Evolutionary conservation across 2,113 vertebrate species (phyloP), one percentile per base, ranked within the genome.

Genomic region (Eulemur macaco): DNA sequence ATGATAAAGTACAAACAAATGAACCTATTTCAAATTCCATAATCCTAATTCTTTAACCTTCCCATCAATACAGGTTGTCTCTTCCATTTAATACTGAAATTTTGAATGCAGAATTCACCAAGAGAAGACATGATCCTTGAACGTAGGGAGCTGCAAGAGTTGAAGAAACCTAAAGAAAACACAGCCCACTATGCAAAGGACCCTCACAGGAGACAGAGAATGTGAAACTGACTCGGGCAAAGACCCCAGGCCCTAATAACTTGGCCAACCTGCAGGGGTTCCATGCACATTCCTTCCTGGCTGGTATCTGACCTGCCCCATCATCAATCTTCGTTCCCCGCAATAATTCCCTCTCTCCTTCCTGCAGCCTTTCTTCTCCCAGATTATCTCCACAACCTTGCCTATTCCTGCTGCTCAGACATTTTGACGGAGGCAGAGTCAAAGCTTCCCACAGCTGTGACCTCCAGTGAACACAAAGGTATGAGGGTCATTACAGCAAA

Each of bases 271-370:
- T 80, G 60, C 94, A 92, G 86, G 96, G 73, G 91, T 92, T 95
- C 80, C 54, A 27, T 37, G 12, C 34, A 90, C 95, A 97, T 97
- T 97, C 92, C 86, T 95, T 66, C 86, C 25, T 39, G 3, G 93
- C 80, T 97, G 96, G 86, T 83, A 66, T 94, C 83, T 95, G 96
- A 96, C 95, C 91, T 97, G 73, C 83, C 69, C 92, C 39, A 25
- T 93, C 97, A 96, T 98, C 95, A 95, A 93, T 97, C 96, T 97
- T 89, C 86, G 74, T 77, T 89, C 45, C 45, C 56, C 45, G 89
- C 92, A 93, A 95, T 93, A 97, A 93, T 56, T 90, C 76, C 86
- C 60, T 56, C 80, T 95, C 50, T 93, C 89, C 74, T 81, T 95
- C 71, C 86, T 94, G 83, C 64, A 92, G 39, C 39, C 73, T 78